A percentile compares a stretch with the other conserved stretches of the same genome.
These are phyloP conservation scores for Clarias platycephalus DNA, from an alignment of 2,797 vertebrate genomes.

Conservation along the genomic window DNA sequence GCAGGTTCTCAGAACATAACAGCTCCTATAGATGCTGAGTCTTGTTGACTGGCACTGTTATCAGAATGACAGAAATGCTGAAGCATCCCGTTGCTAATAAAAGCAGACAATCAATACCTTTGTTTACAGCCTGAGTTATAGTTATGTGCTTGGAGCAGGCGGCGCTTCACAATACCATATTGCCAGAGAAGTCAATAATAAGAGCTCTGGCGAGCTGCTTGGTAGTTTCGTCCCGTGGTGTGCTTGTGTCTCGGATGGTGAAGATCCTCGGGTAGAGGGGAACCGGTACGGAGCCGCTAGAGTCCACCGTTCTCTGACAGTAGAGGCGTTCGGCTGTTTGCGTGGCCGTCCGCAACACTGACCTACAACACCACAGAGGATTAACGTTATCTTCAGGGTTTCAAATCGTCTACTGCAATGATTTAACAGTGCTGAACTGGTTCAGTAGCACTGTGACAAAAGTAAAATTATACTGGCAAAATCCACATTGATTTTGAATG, in stretches of 20 bases:
- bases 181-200: constrained; percentile 18
- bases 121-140: constrained; percentile 29
- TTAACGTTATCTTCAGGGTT: not conserved
- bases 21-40: not conserved
- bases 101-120: constrained; percentile 25
- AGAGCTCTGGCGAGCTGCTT: not conserved
- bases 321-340: constrained; percentile 80
- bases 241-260: constrained; percentile 1
- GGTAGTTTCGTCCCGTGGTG: constrained; percentile 11
- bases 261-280: not conserved
- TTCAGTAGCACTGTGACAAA: not conserved
- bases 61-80: not conserved
- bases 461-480: too few relatives aligned
- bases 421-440: not conserved
- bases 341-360: constrained; percentile 74
- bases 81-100: not conserved
- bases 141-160: constrained; percentile 37
- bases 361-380: constrained; percentile 65
- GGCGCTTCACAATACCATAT: constrained; percentile 30
- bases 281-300: constrained; percentile 62
- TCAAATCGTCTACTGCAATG: too few relatives aligned
- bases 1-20: not conserved
- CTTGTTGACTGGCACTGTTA: not conserved
- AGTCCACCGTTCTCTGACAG: constrained; percentile 73
- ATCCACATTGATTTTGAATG: too few relatives aligned